These are phyloP conservation scores for Phenganax marumi DNA, from an alignment of 92 coral and sea anemone genomes.

Conservation along the genomic window DNA sequence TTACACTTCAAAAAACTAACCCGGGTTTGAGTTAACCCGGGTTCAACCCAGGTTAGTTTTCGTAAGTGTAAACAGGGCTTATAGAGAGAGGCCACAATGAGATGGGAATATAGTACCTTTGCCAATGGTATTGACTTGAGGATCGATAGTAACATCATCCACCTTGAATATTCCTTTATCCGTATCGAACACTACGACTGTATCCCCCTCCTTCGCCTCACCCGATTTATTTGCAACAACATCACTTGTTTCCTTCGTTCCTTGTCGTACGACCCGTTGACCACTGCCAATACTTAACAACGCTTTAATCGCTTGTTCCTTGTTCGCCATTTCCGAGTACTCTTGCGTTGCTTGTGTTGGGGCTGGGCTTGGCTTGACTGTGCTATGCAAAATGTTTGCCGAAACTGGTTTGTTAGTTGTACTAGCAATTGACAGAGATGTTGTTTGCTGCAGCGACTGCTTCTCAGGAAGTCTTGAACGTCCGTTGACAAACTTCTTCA, in stretches of 20 bases:
- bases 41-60: too few relatives aligned
- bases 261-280: slow-evolving; percentile 44
- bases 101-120: slow-evolving; percentile 56
- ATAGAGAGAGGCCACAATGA: too few relatives aligned
- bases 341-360: slow-evolving; percentile 51
- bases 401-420: slow-evolving; percentile 29
- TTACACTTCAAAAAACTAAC: too few relatives aligned
- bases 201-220: slow-evolving; percentile 45
- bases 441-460: background rate
- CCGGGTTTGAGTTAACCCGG: too few relatives aligned
- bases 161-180: slow-evolving; percentile 92
- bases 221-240: slow-evolving; percentile 17
- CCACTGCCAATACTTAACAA: slow-evolving; percentile 84
- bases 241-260: slow-evolving; percentile 46
- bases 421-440: slow-evolving; percentile 37
- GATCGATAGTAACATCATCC: slow-evolving; percentile 97
- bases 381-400: background rate
- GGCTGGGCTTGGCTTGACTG: background rate
- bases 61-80: too few relatives aligned
- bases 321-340: slow-evolving; percentile 53
- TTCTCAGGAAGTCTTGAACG: slow-evolving; percentile 60
- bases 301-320: slow-evolving; percentile 95
- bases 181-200: slow-evolving; percentile 78
- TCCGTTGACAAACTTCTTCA: slow-evolving; percentile 80
- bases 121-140: slow-evolving; percentile 89